Base-by-base conservation (phyloP, 2,888 invertebrate species). In the Drosophila bunnanda region DNA sequence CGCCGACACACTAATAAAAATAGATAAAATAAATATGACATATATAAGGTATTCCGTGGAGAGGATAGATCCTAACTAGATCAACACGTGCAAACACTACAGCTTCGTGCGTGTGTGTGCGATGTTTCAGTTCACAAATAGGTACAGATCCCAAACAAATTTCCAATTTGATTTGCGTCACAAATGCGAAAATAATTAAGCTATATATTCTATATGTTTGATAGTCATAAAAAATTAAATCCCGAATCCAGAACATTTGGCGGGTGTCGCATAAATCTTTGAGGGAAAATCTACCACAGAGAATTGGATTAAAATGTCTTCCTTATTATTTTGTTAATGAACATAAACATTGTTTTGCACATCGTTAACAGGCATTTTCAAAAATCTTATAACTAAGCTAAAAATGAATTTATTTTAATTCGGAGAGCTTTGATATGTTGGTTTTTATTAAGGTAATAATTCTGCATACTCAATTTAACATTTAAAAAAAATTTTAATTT, bases 1-100 rank as follows among this genome's bases (percentile, higher is more conserved):
- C 4, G 64, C 64, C 64, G 64, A 64, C 64, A 64, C 64, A 30
- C 15, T 15, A 41, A 50, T 50, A 28, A 41, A 41, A 39, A 64
- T 39, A 57, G 58, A 17, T 30, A 13, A 56, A 4, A 28, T 38
- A 53, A 30, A 41, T 41, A 41, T 32, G 20, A 32, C 54, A 25
- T 38, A 58, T 17, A 28, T 55, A 53, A 36, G 36, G 22, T 12
- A n/a, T 36, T 13, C 22, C 15, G 15, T 17, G 20, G 15, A 15
- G 15, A 9, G 20, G 28, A 8, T 15, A 2, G 17, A 50, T 15
- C 22, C 50, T 13, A 50, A 34, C 32, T 15, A 20, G 4, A 22
- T 59, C 57, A 32, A 56, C 59, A 59, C 59, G 59, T 56, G 59
- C 58, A 58, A 17, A 1, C 28, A 28, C 44, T 8, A n/a, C 44